phyloP scores from a whole-genome alignment of 2,113 vertebrate genomes.

The Embiotoca jacksoni region DNA sequence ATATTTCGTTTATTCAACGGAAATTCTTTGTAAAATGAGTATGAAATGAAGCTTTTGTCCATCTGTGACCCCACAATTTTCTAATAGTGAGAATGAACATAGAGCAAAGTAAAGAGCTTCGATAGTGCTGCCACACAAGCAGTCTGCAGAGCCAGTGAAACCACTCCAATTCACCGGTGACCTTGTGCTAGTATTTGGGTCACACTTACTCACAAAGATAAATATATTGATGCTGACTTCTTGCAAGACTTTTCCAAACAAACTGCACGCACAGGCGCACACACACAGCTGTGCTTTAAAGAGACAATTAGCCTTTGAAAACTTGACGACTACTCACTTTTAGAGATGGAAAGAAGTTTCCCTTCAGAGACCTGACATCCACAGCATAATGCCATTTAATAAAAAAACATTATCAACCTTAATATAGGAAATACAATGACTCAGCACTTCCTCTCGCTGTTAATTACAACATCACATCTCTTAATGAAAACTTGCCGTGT shows the following conservation, averaged over 20 bases:
- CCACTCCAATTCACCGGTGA: too few species aligned
- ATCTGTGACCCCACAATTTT: too few species aligned
- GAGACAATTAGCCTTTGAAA: conserved; percentile 74
- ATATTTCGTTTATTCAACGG: too few species aligned
- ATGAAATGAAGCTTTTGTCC: too few species aligned
- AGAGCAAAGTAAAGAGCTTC: too few species aligned
- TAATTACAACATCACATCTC: conserved; percentile 68
- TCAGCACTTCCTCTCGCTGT: conserved; percentile 71
- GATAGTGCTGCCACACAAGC: too few species aligned
- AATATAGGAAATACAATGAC: conserved; percentile 60
- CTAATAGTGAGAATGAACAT: too few species aligned
- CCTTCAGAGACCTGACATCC: conserved; percentile 66
- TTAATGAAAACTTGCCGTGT: conserved; percentile 64
- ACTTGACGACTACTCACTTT: conserved; percentile 77
- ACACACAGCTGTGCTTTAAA: conserved; percentile 62
- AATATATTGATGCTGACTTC: background rate
- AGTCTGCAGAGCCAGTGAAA: too few species aligned
- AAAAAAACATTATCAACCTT: conserved; percentile 75
- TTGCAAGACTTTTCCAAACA: background rate
- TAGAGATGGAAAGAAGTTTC: conserved; percentile 46
- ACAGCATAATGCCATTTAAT: conserved; percentile 73
- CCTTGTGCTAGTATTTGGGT: too few species aligned
- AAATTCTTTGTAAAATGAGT: too few species aligned
- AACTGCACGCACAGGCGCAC: conserved; percentile 20
- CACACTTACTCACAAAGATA: background rate